Conservation (phyloP, 2,113 vertebrate genomes). For the Clarias batrachus region DNA sequence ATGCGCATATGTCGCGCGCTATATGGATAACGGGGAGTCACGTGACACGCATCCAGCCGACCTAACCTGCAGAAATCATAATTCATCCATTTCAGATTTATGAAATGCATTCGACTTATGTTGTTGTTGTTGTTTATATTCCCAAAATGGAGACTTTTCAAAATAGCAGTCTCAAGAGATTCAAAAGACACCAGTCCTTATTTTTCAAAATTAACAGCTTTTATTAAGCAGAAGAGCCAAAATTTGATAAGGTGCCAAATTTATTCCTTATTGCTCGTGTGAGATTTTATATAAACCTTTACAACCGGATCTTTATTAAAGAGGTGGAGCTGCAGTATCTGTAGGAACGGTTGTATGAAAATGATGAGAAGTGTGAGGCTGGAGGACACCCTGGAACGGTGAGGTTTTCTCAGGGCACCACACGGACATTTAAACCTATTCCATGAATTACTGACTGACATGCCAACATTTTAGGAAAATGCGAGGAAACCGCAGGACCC, state of each 20-base stretch:
- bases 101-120: neutral
- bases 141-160: conserved; percentile 21
- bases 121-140: neutral
- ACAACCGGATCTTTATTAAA: neutral
- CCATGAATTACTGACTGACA: neutral
- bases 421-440: neutral
- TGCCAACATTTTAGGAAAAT: neutral
- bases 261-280: neutral
- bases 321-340: neutral
- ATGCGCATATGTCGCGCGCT: neutral
- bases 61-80: neutral
- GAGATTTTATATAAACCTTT: neutral
- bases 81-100: conserved; percentile 5
- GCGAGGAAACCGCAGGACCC: neutral
- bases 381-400: too few species aligned
- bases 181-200: too few species aligned
- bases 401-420: neutral
- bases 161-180: neutral
- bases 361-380: too few species aligned
- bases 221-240: neutral
- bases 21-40: neutral
- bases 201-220: neutral
- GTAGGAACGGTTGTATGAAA: neutral
- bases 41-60: neutral
- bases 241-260: neutral